Evolutionary conservation across 2,113 vertebrate genomes (phyloP).

Genomic region (Myiozetetes cayanensis): DNA sequence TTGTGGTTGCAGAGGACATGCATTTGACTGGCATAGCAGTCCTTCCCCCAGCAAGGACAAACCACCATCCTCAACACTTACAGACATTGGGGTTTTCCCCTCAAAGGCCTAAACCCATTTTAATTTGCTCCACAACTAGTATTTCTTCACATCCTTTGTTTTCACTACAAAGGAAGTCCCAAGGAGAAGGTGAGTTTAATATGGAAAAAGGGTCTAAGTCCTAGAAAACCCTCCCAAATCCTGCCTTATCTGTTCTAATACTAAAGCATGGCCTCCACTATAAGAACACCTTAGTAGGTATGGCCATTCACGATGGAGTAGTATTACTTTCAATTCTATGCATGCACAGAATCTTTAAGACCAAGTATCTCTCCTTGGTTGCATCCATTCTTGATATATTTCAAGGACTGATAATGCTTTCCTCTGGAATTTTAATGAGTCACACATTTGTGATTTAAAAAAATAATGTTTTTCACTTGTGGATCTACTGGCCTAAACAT

Average conservation of each 20-base stretch:
- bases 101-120: not conserved
- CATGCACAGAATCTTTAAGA: not conserved
- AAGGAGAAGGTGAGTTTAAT: not conserved
- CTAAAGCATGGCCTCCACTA: not conserved
- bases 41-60: not conserved
- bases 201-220: not conserved
- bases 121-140: not conserved
- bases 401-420: not conserved
- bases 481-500: not conserved
- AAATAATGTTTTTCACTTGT: not conserved
- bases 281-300: not conserved
- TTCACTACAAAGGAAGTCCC: not conserved
- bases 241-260: not conserved
- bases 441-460: not conserved
- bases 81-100: rapidly evolving
- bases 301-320: not conserved
- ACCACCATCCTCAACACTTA: not conserved
- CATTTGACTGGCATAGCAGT: not conserved
- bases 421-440: not conserved
- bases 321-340: not conserved
- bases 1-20: not conserved
- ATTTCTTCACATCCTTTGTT: not conserved
- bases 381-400: not conserved
- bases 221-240: not conserved
- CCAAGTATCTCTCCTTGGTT: not conserved